Evolutionary conservation across 1,140 invertebrate genomes (phyloP), one percentile per base, ranked within the genome.

Genomic region (Pristionchus pacificus): DNA sequence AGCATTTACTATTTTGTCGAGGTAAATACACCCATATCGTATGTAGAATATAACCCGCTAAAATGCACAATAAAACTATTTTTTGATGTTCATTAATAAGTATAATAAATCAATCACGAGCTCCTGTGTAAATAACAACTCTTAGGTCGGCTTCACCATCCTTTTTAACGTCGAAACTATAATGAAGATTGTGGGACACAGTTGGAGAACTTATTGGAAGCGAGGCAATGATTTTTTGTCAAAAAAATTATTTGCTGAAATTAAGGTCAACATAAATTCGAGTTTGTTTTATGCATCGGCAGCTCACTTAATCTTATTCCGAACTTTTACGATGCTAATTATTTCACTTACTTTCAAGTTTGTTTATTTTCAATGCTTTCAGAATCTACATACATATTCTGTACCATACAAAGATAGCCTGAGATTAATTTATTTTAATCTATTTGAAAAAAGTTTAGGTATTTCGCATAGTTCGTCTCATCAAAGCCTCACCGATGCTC

Each of bases 151-250:
- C 0, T 98, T 98, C 83, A 98, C 96, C 0, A 89, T 95, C 67
- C 89, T 98, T 74, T 90, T 99, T 77, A 91, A 97, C 80, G 86
- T 98, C 65, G 97, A 99, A 87, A 92, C 93, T 0, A 78, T 97
- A 1, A 93, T 99, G 79, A 99, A 99, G 87, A 92, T 98, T 77
- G 96, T 94, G 90, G 98, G 95, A 85, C 87, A 98, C 38, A 95
- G 96, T 1, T 92, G 93, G 85, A 88, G 90, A 72, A 91, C 92
- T 24, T 99, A 98, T 84, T 93, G 92, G 81, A 92, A 93, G 80
- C 91, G 97, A 83, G 95, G 38, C 19, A 49, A n/a, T n/a, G n/a
- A n/a, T n/a, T n/a, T n/a, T n/a, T n/a, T 49, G 19, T 49, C 19
- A 49, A 10, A 49, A 6, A 49, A 19, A 49, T 49, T 19, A 49